A percentile compares a stretch with the other conserved stretches of the same genome.
Conservation (phyloP, 2,797 vertebrate species). For the Helostoma temminkii region DNA sequence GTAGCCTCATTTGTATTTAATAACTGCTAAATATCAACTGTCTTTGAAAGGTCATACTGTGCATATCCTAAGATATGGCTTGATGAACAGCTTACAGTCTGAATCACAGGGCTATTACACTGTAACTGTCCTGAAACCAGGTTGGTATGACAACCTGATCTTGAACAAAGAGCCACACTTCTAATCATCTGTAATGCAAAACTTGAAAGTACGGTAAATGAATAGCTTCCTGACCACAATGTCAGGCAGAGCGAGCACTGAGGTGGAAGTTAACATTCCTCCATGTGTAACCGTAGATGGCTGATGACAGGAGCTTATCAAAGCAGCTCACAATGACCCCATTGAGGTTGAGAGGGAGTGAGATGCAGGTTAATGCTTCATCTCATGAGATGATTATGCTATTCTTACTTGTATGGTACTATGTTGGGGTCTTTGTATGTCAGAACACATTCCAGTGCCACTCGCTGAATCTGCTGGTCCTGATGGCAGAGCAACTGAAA, state of each 20-base stretch:
- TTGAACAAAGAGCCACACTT: constrained; percentile 42
- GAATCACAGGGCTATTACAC: not conserved
- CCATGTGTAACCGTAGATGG: constrained; percentile 54
- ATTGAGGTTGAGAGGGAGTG: constrained; percentile 32
- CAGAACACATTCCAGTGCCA: constrained; percentile 92
- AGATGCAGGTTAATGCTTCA: not conserved
- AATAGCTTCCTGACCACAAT: constrained; percentile 56
- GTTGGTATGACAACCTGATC: constrained; percentile 24
- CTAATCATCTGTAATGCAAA: constrained; percentile 37
- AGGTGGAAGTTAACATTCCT: constrained; percentile 60
- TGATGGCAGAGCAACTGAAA: constrained; percentile 93
- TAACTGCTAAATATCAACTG: not conserved
- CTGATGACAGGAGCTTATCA: constrained; percentile 28
- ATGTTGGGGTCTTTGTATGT: constrained; percentile 93
- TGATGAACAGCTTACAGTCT: not conserved
- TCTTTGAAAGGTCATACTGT: not conserved
- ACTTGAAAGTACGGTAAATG: constrained; percentile 21
- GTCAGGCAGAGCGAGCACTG: constrained; percentile 6
- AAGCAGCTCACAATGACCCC: constrained; percentile 51
- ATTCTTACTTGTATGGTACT: constrained; percentile 92
- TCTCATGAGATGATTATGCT: not conserved
- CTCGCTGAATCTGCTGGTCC: constrained; percentile 92
- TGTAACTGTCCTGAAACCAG: constrained; percentile 9
- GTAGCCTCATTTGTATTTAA: not conserved
- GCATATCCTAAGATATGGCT: no score